A percentile compares a stretch with the other conserved stretches of the same genome.
Conservation (phyloP, 2,797 vertebrate genomes). For the Poeciliopsis gracilis region DNA sequence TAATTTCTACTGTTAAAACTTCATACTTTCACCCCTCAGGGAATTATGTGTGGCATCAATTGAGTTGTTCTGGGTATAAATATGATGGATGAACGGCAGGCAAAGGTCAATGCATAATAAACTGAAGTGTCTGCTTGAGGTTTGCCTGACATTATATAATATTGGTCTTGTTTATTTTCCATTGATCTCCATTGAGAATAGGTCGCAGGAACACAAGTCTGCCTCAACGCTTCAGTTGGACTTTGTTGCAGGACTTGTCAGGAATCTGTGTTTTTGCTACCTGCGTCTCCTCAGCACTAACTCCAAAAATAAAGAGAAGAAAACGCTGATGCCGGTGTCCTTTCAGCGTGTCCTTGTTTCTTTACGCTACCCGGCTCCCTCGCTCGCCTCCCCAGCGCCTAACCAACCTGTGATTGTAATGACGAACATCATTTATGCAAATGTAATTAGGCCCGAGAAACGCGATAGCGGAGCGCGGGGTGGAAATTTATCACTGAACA, state of each 20-base stretch:
- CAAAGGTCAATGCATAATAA: slow-evolving; percentile 74
- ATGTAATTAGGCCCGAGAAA: slow-evolving; percentile 96
- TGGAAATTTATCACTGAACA: slow-evolving; percentile 95
- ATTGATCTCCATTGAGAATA: slow-evolving; percentile 65
- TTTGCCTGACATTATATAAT: slow-evolving; percentile 67
- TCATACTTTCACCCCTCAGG: slow-evolving; percentile 3
- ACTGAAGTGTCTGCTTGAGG: slow-evolving; percentile 60
- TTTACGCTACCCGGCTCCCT: slow-evolving; percentile 40
- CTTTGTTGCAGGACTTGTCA: slow-evolving; percentile 15
- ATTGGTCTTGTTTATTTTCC: slow-evolving; percentile 58
- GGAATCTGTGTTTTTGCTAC: slow-evolving; percentile 25
- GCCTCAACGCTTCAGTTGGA: slow-evolving; percentile 23
- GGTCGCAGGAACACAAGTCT: slow-evolving; percentile 46
- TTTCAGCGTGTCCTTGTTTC: slow-evolving; percentile 40
- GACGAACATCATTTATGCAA: slow-evolving; percentile 98
- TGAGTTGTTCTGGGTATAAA: slow-evolving; percentile 27
- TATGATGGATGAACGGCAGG: slow-evolving; percentile 64
- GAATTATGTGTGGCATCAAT: slow-evolving; percentile 1
- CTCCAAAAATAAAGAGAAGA: slow-evolving; percentile 14
- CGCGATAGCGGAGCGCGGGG: slow-evolving; percentile 88
- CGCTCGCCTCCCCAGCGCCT: slow-evolving; percentile 77
- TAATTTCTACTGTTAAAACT: slow-evolving; percentile 19
- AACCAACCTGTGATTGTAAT: slow-evolving; percentile 89
- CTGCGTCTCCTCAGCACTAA: slow-evolving; percentile 23
- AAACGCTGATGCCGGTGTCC: slow-evolving; percentile 27